Evolutionary conservation across 2,888 invertebrate genomes (phyloP).

Genomic region (Hoplodrina blanda): DNA sequence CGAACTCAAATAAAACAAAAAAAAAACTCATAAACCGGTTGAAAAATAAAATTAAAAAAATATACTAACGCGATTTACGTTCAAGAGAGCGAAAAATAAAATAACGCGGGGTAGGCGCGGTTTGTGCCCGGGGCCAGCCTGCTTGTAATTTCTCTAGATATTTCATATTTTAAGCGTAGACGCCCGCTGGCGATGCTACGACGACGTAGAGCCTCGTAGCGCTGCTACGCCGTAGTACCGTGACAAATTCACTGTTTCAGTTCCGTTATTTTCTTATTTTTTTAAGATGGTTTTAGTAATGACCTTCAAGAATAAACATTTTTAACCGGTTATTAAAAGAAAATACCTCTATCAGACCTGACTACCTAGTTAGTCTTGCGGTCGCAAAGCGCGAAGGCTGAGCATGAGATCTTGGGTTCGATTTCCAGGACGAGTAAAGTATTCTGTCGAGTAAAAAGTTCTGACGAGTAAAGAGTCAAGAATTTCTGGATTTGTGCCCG

Average conservation of each 20-base stretch:
- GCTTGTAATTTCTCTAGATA: constrained; percentile 88
- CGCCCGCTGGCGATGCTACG: constrained; percentile 82
- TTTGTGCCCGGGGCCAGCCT: constrained; percentile 80
- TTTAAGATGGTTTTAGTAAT: constrained; percentile 34
- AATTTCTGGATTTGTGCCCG: too few relatives aligned
- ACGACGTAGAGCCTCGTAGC: constrained; percentile 79
- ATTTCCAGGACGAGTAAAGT: too few relatives aligned
- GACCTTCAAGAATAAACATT: too few relatives aligned
- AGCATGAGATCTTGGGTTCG: too few relatives aligned
- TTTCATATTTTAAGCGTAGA: constrained; percentile 86
- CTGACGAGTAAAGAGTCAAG: too few relatives aligned
- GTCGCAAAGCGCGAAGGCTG: too few relatives aligned
- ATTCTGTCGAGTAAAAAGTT: too few relatives aligned
- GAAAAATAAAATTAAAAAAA: constrained; percentile 68
- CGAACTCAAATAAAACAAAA: constrained; percentile 71
- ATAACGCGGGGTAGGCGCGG: constrained; percentile 88
- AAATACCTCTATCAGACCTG: too few relatives aligned
- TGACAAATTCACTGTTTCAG: constrained; percentile 63
- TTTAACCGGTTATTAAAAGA: too few relatives aligned
- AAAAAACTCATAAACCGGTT: constrained; percentile 76
- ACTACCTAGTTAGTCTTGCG: too few relatives aligned
- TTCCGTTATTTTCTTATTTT: constrained; percentile 60
- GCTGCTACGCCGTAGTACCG: constrained; percentile 75
- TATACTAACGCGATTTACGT: constrained; percentile 71
- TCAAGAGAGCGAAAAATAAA: constrained; percentile 89